Evolutionary conservation across 2,888 invertebrate genomes (phyloP).

Genomic region (Hemithea aestivaria): DNA sequence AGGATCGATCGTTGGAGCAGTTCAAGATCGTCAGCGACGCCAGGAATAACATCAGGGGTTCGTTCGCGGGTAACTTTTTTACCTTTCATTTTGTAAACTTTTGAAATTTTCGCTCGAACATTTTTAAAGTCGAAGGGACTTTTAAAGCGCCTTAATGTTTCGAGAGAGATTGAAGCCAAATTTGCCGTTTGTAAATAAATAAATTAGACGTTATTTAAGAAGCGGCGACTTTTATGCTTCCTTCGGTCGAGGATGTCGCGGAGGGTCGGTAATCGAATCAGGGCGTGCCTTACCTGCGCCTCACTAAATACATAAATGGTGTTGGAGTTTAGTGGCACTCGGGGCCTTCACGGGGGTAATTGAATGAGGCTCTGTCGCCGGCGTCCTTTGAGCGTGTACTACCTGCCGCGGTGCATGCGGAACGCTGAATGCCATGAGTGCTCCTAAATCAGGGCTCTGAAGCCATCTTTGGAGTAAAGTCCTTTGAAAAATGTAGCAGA

Average conservation of each 20-base stretch:
- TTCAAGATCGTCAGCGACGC: too few relatives aligned
- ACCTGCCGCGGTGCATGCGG: not conserved
- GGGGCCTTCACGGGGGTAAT: constrained; percentile 12
- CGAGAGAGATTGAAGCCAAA: too few relatives aligned
- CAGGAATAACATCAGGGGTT: too few relatives aligned
- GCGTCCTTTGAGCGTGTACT: constrained; percentile 11
- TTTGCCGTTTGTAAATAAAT: constrained; percentile 4
- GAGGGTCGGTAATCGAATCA: constrained; percentile 7
- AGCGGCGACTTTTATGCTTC: constrained; percentile 11
- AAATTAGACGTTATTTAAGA: constrained; percentile 4
- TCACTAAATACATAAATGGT: constrained; percentile 14
- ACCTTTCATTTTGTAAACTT: too few relatives aligned
- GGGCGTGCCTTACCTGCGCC: constrained; percentile 7
- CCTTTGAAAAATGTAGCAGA: not conserved
- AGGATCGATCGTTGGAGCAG: constrained; percentile 9
- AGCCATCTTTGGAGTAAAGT: constrained; percentile 2
- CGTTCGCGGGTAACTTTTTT: too few relatives aligned
- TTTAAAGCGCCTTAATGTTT: too few relatives aligned
- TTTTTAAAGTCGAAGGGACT: constrained; percentile 1
- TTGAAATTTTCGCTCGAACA: not conserved
- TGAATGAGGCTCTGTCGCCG: constrained; percentile 11
- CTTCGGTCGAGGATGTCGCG: constrained; percentile 5
- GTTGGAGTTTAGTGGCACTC: constrained; percentile 11
- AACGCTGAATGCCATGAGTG: constrained; percentile 1
- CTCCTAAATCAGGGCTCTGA: too few relatives aligned